phyloP scores from a whole-genome alignment of 23 tunicate genomes.

The Trididemnum miniatum region DNA sequence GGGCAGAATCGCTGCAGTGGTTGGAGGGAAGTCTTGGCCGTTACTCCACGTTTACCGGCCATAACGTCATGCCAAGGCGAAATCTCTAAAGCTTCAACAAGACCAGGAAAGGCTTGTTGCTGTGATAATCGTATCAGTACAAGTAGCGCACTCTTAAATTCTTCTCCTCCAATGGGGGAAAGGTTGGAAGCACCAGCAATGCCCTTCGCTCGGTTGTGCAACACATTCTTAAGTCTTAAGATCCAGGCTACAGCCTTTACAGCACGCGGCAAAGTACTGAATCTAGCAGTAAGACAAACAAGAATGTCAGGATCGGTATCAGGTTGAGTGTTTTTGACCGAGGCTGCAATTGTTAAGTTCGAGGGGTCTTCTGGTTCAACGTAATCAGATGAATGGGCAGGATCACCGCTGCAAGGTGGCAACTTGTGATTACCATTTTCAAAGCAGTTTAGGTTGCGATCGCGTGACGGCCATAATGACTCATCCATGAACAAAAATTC shows the following conservation, averaged over 20 bases:
- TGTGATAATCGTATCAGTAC: neutral
- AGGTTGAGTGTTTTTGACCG: too few species aligned
- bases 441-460: too few species aligned
- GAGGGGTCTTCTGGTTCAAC: too few species aligned
- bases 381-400: too few species aligned
- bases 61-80: too few species aligned
- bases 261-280: neutral
- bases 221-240: neutral
- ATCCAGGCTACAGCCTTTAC: neutral
- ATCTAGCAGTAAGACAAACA: neutral
- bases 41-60: too few species aligned
- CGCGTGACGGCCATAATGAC: neutral
- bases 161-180: neutral
- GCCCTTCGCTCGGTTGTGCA: neutral
- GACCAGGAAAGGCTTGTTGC: neutral
- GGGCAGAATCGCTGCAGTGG: too few species aligned
- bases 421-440: too few species aligned
- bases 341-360: too few species aligned
- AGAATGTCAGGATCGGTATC: neutral
- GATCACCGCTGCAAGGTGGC: too few species aligned
- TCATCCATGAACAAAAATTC: neutral
- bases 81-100: neutral
- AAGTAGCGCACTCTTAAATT: too few species aligned
- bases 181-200: neutral
- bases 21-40: too few species aligned